phyloP scores from a whole-genome alignment of 2,888 invertebrate species.

The Creontiades dilutus region DNA sequence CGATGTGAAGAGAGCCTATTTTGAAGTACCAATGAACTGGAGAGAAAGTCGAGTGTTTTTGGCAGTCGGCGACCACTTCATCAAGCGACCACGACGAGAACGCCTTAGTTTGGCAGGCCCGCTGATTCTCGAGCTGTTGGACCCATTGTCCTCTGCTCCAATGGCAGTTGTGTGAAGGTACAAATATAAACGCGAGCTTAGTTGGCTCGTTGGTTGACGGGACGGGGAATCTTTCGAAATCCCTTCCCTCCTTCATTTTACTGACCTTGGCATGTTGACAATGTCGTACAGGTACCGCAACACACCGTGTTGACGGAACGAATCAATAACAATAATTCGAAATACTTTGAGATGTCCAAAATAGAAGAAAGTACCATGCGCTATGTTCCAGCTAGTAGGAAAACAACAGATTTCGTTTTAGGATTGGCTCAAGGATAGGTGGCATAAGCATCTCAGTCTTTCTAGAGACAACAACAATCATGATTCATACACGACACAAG shows the following conservation, averaged over 20 bases:
- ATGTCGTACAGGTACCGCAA: not conserved
- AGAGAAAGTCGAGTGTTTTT: not conserved
- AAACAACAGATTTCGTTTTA: too few species aligned
- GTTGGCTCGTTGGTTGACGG: not conserved
- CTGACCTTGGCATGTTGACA: slow-evolving; percentile 1
- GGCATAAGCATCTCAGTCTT: too few species aligned
- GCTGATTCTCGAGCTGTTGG: not conserved
- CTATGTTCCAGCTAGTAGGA: too few species aligned
- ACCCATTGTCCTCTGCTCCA: not conserved
- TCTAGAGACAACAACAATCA: too few species aligned
- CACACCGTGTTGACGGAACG: not conserved
- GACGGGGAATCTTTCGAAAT: slow-evolving; percentile 5
- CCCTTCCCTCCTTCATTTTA: not conserved
- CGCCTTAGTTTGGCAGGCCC: not conserved
- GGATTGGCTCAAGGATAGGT: too few species aligned
- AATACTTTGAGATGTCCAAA: too few species aligned
- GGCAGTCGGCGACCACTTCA: not conserved
- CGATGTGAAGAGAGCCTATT: not conserved
- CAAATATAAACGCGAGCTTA: not conserved
- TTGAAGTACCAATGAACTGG: not conserved
- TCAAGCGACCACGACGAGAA: not conserved
- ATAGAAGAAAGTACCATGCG: too few species aligned
- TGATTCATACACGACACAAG: too few species aligned
- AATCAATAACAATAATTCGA: not conserved
- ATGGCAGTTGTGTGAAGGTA: not conserved